Evolutionary conservation across 2,888 invertebrate species (phyloP), one percentile per base, ranked within the genome.

Genomic region (Melanostoma scalare): DNA sequence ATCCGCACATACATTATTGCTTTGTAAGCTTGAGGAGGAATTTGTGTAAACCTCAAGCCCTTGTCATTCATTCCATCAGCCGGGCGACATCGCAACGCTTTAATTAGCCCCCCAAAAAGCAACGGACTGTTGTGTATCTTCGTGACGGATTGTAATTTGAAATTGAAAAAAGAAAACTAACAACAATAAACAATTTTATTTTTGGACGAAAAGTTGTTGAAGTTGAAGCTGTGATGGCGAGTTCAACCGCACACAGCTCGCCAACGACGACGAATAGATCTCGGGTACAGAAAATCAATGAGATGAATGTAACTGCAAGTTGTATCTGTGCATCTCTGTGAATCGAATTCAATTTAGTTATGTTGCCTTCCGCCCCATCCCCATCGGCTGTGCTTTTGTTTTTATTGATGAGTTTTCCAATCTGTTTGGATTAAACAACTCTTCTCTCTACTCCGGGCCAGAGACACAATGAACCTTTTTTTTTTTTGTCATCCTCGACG

Each of bases 261-360:
- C 5, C 56, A 38, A 30, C 48, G 3, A 9, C n/a, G 9, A 3
- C 30, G 50, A 74, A 79, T 79, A 48, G 68, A 56, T 73, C 68
- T 74, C 48, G 44, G 31, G 65, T 69, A 61, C 67, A 56, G 50
- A 72, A 80, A 76, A 76, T 81, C 81, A 81, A 81, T 81, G 72
- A 76, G 61, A 76, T 58, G 53, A 58, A 80, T 58, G 40, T 50
- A 20, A 33, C 10, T 33, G 5, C 33, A 46, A 44, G 33, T 60
- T 60, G 61, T 63, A 71, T 58, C 50, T 44, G 55, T 76, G 55
- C 42, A 72, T 72, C 72, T 72, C 42, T 42, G 8, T 60, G 50
- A 76, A 72, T 61, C 38, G 55, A 76, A 81, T 76, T 81, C 36
- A 76, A 67, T 81, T 81, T 35, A 44, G 36, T 71, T 56, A 20